A percentile compares a stretch with the other conserved stretches of the same genome.
phyloP scores from a whole-genome alignment of 2,888 invertebrate genomes.

The Pseudococcus viburni region DNA sequence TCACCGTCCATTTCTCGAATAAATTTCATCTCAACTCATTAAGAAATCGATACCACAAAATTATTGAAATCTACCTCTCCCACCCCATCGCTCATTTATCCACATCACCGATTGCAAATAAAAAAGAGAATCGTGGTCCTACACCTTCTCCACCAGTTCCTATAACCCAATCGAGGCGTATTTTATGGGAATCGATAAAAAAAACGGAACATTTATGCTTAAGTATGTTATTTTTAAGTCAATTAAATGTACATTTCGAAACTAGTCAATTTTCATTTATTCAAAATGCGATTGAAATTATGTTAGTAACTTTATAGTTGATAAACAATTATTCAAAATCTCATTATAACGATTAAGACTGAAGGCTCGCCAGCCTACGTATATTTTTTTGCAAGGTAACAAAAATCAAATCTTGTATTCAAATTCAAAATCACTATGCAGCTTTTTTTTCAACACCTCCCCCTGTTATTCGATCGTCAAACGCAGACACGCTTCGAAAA shows the following conservation, averaged over 20 bases:
- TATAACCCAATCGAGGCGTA: background rate
- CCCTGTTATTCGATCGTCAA: background rate
- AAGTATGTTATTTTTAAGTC: slow-evolving; percentile 1
- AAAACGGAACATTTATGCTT: background rate
- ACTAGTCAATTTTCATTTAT: slow-evolving; percentile 49
- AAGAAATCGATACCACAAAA: too few relatives aligned
- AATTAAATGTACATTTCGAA: slow-evolving; percentile 28
- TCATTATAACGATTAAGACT: slow-evolving; percentile 25
- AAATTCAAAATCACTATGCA: background rate
- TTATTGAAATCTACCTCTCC: too few relatives aligned
- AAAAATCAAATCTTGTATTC: background rate
- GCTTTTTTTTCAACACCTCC: background rate
- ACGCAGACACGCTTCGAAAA: background rate
- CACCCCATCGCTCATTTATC: too few relatives aligned
- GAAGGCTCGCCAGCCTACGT: background rate
- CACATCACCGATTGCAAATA: background rate
- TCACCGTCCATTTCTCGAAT: too few relatives aligned
- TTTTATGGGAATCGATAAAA: background rate
- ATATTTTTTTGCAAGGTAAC: background rate
- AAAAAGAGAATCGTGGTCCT: background rate
- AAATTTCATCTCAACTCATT: too few relatives aligned
- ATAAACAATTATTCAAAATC: background rate
- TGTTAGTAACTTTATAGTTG: background rate
- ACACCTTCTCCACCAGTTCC: background rate
- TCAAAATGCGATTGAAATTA: background rate